These are phyloP conservation scores for Saguinus imperator DNA, from an alignment of 2,113 vertebrate genomes.

Conservation along the genomic window DNA sequence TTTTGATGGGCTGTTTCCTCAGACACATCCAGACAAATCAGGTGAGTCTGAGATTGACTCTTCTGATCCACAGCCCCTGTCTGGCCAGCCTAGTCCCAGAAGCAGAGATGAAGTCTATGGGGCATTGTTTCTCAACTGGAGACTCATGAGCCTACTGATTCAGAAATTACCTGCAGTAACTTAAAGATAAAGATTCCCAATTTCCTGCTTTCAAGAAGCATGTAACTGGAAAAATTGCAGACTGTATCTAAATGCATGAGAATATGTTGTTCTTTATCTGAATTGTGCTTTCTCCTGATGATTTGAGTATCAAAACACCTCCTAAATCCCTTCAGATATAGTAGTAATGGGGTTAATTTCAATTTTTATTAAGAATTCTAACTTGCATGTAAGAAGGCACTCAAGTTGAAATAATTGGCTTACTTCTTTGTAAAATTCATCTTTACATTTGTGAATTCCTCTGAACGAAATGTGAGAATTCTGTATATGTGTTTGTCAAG, in stretches of 20 bases:
- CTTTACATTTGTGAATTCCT: neutral
- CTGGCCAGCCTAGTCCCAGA: neutral
- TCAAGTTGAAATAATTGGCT: slow-evolving; percentile 43
- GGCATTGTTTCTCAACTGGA: neutral
- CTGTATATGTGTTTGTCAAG: neutral
- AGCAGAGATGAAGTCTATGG: neutral
- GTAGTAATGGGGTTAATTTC: slow-evolving; percentile 21
- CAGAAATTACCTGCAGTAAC: neutral
- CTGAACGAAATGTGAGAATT: neutral
- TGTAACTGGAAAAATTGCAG: neutral
- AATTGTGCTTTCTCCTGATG: neutral
- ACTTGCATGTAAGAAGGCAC: neutral
- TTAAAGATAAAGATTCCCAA: neutral
- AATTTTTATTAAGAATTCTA: slow-evolving; percentile 28
- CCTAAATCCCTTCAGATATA: neutral
- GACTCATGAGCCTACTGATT: neutral
- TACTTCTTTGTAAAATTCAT: neutral
- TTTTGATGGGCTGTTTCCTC: neutral
- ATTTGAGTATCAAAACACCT: neutral
- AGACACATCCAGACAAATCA: neutral
- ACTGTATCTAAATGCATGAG: neutral
- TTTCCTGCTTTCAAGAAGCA: neutral
- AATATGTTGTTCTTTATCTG: neutral
- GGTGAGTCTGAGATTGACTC: neutral
- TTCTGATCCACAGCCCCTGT: accelerated